Conservation (phyloP, 2,113 vertebrate genomes). For the Hyperoodon ampullatus region DNA sequence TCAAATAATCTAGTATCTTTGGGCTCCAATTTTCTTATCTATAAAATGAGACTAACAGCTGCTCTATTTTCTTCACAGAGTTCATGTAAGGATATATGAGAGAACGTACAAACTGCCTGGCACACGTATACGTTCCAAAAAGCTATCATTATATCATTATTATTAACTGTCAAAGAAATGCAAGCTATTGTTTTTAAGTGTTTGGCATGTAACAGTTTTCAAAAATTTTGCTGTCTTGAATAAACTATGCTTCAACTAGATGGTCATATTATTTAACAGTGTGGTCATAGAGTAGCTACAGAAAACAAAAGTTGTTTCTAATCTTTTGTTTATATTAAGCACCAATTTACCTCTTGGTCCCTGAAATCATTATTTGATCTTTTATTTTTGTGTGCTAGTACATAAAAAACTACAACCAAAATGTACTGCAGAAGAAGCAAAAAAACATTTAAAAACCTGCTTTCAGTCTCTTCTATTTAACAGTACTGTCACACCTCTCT, state of each 20-base stretch:
- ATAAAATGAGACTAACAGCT: slow-evolving; percentile 1
- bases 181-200: background rate
- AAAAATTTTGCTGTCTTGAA: slow-evolving; percentile 3
- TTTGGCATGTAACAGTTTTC: background rate
- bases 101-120: background rate
- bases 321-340: slow-evolving; percentile 37
- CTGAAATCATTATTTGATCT: slow-evolving; percentile 37
- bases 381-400: slow-evolving; percentile 10
- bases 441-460: background rate
- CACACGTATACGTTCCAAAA: background rate
- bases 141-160: background rate
- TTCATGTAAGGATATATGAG: background rate
- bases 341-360: background rate
- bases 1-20: background rate
- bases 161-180: slow-evolving; percentile 7
- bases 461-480: background rate
- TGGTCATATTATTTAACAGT: slow-evolving; percentile 28
- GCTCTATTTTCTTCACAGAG: background rate
- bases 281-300: background rate
- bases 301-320: slow-evolving; percentile 35
- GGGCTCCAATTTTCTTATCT: background rate
- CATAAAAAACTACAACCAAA: slow-evolving; percentile 7
- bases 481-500: background rate
- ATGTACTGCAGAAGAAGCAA: background rate
- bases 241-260: slow-evolving; percentile 29